These are phyloP conservation scores for Drosophila kuntzei DNA, from an alignment of 2,888 invertebrate genomes.

Conservation along the genomic window DNA sequence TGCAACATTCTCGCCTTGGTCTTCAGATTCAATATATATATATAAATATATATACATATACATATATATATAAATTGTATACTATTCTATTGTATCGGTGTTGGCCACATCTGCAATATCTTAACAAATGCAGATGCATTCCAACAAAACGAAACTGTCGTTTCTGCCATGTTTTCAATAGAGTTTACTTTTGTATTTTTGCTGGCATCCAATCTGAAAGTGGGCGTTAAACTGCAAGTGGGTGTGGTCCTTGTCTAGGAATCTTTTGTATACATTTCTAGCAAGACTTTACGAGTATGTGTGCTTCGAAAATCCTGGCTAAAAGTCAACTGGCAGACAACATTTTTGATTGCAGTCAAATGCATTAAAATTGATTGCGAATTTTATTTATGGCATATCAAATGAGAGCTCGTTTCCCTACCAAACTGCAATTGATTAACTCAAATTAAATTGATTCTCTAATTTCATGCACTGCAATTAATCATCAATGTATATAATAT, in stretches of 20 bases:
- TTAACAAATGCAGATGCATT: slow-evolving; percentile 59
- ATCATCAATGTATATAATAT: neutral
- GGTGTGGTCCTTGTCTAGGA: slow-evolving; percentile 63
- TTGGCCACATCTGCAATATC: slow-evolving; percentile 68
- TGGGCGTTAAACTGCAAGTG: slow-evolving; percentile 51
- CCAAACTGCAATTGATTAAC: slow-evolving; percentile 20
- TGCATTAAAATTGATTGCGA: slow-evolving; percentile 75
- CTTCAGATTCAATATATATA: slow-evolving; percentile 37
- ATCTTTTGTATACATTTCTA: slow-evolving; percentile 53
- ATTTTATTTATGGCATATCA: slow-evolving; percentile 22
- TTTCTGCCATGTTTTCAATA: slow-evolving; percentile 59
- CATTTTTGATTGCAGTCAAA: slow-evolving; percentile 75
- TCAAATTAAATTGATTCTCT: slow-evolving; percentile 7
- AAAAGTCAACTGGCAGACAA: slow-evolving; percentile 60
- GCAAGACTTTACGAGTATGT: slow-evolving; percentile 34
- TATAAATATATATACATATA: slow-evolving; percentile 27
- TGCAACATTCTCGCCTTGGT: slow-evolving; percentile 59
- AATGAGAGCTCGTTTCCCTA: neutral
- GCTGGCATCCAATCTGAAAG: slow-evolving; percentile 48
- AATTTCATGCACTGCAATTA: slow-evolving; percentile 5
- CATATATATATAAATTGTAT: neutral
- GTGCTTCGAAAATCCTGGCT: slow-evolving; percentile 27
- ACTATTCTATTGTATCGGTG: slow-evolving; percentile 21
- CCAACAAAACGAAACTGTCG: slow-evolving; percentile 36
- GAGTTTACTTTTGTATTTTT: slow-evolving; percentile 63